These are phyloP conservation scores for Trogon melanurus DNA, from an alignment of 2,113 vertebrate species.

Conservation along the genomic window DNA sequence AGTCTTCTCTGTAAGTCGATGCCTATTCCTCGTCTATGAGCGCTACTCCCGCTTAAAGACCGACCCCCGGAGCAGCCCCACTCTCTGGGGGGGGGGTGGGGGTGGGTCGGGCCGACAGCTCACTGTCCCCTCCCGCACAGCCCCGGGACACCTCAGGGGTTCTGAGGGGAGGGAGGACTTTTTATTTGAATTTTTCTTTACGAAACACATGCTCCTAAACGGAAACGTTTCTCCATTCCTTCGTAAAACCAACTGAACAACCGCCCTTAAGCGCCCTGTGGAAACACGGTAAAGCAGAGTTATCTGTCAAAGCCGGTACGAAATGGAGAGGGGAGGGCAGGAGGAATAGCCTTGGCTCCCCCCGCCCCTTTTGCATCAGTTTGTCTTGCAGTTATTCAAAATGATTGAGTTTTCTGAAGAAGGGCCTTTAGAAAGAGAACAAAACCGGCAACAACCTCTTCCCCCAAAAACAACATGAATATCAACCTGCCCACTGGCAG, in stretches of 20 bases:
- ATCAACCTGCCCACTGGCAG: constrained; percentile 50
- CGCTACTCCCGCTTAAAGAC: background rate
- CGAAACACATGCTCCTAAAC: background rate
- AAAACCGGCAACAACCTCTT: constrained; percentile 21
- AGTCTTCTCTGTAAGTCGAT: background rate
- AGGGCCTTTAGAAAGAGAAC: constrained; percentile 38
- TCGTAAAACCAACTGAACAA: background rate
- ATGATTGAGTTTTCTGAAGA: constrained; percentile 50
- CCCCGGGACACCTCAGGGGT: background rate
- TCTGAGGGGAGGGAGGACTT: background rate
- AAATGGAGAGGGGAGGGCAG: background rate
- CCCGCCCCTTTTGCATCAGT: constrained; percentile 43
- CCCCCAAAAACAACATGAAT: constrained; percentile 2
- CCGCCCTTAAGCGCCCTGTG: background rate
- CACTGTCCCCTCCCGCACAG: background rate
- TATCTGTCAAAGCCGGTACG: background rate
- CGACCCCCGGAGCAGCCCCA: background rate
- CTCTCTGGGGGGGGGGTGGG: too few relatives aligned
- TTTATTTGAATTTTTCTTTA: too few relatives aligned
- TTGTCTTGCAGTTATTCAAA: constrained; percentile 60
- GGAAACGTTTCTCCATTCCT: background rate
- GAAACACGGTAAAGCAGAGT: background rate
- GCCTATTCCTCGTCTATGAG: background rate
- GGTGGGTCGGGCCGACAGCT: background rate
- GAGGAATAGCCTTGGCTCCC: background rate